These are phyloP conservation scores for Nomada hirtipes DNA, from an alignment of 2,888 invertebrate species.

Conservation along the genomic window DNA sequence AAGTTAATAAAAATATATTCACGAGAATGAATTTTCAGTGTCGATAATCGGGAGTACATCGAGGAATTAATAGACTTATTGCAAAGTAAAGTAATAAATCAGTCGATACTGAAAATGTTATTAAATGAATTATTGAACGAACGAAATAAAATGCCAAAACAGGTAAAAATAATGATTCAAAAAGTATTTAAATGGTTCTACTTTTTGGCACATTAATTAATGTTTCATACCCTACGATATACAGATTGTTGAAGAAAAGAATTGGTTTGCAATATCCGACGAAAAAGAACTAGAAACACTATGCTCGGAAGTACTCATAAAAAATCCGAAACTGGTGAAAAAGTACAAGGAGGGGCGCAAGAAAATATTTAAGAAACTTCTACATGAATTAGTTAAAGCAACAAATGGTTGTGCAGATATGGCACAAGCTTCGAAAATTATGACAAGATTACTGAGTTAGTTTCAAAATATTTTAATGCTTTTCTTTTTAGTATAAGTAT, in stretches of 20 bases:
- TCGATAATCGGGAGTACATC: slow-evolving; percentile 85
- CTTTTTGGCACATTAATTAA: background rate
- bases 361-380: slow-evolving; percentile 88
- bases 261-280: slow-evolving; percentile 89
- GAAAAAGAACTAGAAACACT: slow-evolving; percentile 86
- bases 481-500: slow-evolving; percentile 29
- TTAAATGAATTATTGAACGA: slow-evolving; percentile 84
- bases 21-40: slow-evolving; percentile 79
- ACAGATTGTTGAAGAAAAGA: slow-evolving; percentile 87
- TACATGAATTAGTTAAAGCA: slow-evolving; percentile 87
- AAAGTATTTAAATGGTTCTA: background rate
- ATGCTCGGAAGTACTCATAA: slow-evolving; percentile 87
- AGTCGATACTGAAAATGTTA: slow-evolving; percentile 86
- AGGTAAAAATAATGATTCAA: slow-evolving; percentile 77
- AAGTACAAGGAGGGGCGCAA: slow-evolving; percentile 89
- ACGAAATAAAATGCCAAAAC: slow-evolving; percentile 81
- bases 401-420: slow-evolving; percentile 89
- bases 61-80: slow-evolving; percentile 88
- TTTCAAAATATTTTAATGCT: slow-evolving; percentile 5
- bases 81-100: slow-evolving; percentile 87
- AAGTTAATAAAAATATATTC: slow-evolving; percentile 15
- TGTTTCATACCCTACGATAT: slow-evolving; percentile 51
- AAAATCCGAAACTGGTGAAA: slow-evolving; percentile 88
- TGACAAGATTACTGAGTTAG: slow-evolving; percentile 85
- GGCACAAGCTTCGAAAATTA: slow-evolving; percentile 86